Conservation (phyloP, 2,113 vertebrate genomes). For the Elanus axillaris region DNA sequence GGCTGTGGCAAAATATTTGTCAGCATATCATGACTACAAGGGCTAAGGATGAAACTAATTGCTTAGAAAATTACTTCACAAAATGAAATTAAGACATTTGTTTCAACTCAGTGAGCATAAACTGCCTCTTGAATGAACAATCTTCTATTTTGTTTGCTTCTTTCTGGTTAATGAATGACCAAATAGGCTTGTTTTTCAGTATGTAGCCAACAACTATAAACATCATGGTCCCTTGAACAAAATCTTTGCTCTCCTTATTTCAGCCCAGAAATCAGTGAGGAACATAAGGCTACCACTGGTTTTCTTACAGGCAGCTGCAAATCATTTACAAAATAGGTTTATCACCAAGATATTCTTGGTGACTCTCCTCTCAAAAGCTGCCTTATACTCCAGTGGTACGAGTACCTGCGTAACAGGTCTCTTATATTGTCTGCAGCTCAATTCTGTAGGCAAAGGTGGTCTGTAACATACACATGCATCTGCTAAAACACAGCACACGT, state of each 20-base stretch:
- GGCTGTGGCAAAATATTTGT: neutral
- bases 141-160: neutral
- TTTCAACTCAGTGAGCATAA: neutral
- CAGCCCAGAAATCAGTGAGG: neutral
- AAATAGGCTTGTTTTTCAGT: neutral
- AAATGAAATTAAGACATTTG: neutral
- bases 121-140: neutral
- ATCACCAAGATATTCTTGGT: neutral
- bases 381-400: neutral
- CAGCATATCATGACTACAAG: neutral
- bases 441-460: neutral
- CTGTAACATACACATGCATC: neutral
- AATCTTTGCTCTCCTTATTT: neutral
- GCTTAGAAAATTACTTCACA: slow-evolving; percentile 8
- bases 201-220: neutral
- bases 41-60: neutral
- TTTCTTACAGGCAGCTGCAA: neutral
- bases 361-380: neutral
- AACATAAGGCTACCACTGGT: neutral
- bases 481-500: neutral
- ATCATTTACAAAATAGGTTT: neutral
- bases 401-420: neutral
- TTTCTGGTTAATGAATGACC: slow-evolving; percentile 13
- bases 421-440: neutral
- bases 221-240: neutral